phyloP scores from a whole-genome alignment of 1,140 invertebrate genomes.

The Papilio xuthus region DNA sequence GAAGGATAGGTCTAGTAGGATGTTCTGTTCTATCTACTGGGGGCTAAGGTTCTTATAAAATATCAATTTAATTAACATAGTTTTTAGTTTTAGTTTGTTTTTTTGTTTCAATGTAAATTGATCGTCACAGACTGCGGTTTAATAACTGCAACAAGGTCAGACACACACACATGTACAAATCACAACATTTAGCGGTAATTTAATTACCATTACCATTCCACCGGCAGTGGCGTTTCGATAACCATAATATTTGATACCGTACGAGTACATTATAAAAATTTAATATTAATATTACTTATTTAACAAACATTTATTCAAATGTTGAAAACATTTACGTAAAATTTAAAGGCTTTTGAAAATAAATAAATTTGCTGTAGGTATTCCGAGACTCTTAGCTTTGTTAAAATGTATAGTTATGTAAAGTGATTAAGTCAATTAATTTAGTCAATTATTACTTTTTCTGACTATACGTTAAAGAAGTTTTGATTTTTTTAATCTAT shows the following conservation, averaged over 20 bases:
- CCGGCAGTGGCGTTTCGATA: background rate
- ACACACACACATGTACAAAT: conserved; percentile 51
- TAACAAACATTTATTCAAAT: background rate
- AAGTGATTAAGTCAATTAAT: no score
- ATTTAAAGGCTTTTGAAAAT: no score
- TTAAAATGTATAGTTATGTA: no score
- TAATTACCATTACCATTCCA: conserved; percentile 63
- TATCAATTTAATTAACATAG: background rate
- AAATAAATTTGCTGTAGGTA: no score
- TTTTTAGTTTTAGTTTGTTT: conserved; percentile 44
- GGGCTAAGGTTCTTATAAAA: background rate
- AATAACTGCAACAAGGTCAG: conserved; percentile 55
- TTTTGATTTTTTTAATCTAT: no score
- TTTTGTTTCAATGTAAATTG: conserved; percentile 66
- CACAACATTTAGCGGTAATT: conserved; percentile 59
- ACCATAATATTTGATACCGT: conserved; percentile 11
- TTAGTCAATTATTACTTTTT: no score
- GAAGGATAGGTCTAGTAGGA: no score
- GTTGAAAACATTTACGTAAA: background rate
- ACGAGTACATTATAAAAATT: background rate
- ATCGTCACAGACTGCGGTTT: conserved; percentile 63
- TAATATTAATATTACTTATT: background rate
- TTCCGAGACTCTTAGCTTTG: no score
- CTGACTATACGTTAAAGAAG: no score
- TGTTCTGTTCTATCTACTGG: background rate